phyloP scores from a whole-genome alignment of 1,140 invertebrate species.

The Scaptomyza hsui region DNA sequence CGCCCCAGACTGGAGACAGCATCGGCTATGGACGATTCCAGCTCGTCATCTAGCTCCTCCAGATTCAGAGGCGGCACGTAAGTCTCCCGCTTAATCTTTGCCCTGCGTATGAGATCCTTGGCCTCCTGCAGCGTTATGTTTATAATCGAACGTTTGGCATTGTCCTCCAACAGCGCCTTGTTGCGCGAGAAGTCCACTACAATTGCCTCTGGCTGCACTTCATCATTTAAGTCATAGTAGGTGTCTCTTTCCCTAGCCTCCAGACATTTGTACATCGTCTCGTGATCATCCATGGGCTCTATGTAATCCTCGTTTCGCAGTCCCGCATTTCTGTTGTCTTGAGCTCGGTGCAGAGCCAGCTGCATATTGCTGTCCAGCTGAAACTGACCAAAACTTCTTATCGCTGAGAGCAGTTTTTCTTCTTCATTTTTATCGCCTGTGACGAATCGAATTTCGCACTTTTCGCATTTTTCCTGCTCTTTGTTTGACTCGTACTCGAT shows the following conservation, averaged over 20 bases:
- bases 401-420: constrained; percentile 81
- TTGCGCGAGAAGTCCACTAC: constrained; percentile 85
- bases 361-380: constrained; percentile 82
- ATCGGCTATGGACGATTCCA: constrained; percentile 79
- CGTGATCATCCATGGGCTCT: constrained; percentile 76
- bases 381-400: constrained; percentile 85
- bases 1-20: constrained; percentile 73
- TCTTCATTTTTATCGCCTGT: constrained; percentile 70
- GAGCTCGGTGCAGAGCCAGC: constrained; percentile 53
- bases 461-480: constrained; percentile 17
- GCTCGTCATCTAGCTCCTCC: constrained; percentile 76
- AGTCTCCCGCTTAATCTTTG: constrained; percentile 59
- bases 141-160: constrained; percentile 76
- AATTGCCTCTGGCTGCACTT: constrained; percentile 84
- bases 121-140: constrained; percentile 80
- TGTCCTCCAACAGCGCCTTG: constrained; percentile 68
- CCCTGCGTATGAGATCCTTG: constrained; percentile 71
- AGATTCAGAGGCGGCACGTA: constrained; percentile 71
- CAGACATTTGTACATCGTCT: constrained; percentile 84
- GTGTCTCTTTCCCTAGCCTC: constrained; percentile 47
- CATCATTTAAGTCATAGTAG: constrained; percentile 60
- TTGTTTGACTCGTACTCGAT: constrained; percentile 25
- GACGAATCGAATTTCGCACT: constrained; percentile 72
- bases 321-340: constrained; percentile 59
- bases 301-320: constrained; percentile 80